Conservation (phyloP, 2,113 vertebrate genomes). For the Scomber scombrus region DNA sequence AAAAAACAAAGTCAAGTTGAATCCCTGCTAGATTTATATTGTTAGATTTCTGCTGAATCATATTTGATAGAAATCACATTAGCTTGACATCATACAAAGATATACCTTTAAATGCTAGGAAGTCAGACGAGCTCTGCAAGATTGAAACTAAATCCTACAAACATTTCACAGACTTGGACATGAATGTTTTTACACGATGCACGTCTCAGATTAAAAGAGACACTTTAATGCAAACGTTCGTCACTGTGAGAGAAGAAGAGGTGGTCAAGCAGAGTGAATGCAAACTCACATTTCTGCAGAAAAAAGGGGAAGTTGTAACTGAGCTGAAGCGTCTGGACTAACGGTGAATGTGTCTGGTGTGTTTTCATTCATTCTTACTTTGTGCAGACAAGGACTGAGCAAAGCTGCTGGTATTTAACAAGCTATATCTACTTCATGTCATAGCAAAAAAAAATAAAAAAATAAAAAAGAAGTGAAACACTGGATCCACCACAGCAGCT, state of each 20-base stretch:
- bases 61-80: not conserved
- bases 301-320: not conserved
- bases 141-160: not conserved
- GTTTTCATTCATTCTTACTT: too few species aligned
- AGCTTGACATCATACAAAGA: not conserved
- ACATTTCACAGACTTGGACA: conserved; percentile 3
- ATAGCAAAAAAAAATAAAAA: too few species aligned
- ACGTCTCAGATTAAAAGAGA: conserved; percentile 13
- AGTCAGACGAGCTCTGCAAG: not conserved
- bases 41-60: not conserved
- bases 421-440: too few species aligned
- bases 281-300: too few species aligned
- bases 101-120: not conserved
- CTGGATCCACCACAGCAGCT: too few species aligned
- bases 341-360: too few species aligned
- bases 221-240: conserved; percentile 6
- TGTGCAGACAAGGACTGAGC: not conserved
- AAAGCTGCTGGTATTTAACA: not conserved
- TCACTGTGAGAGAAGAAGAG: not conserved
- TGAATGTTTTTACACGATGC: not conserved
- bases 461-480: too few species aligned
- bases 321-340: not conserved
- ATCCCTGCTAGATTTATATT: not conserved
- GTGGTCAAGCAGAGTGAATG: not conserved
- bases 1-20: not conserved